A percentile compares a stretch with the other conserved stretches of the same genome.
These are phyloP conservation scores for Tupiocoris notatus DNA, from an alignment of 2,888 invertebrate genomes.

Conservation along the genomic window DNA sequence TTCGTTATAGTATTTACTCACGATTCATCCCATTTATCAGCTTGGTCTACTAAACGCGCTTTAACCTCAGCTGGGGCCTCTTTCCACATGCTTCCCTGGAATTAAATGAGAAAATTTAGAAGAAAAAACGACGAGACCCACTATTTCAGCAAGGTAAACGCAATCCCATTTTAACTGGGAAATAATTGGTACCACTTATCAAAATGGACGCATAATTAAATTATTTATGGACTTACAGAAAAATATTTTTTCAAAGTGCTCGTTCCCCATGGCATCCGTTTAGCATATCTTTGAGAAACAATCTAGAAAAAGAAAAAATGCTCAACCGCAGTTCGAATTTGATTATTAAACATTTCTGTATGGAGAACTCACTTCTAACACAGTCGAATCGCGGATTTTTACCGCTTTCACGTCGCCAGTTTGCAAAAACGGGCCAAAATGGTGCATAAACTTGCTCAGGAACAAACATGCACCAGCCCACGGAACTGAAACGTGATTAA, in stretches of 20 bases:
- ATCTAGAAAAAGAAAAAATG: conserved; percentile 6
- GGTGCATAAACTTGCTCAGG: conserved; percentile 66
- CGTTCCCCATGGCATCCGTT: conserved; percentile 4
- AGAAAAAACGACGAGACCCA: conserved; percentile 50
- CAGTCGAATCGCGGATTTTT: conserved; percentile 23
- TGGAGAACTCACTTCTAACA: conserved; percentile 19
- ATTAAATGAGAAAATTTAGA: conserved; percentile 53
- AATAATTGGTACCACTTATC: too few species aligned
- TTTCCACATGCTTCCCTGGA: conserved; percentile 41
- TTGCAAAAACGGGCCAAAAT: conserved; percentile 66
- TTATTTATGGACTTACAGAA: conserved; percentile 31
- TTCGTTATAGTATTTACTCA: conserved; percentile 11
- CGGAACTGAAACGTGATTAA: conserved; percentile 59
- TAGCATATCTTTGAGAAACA: conserved; percentile 1
- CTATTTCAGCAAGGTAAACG: background rate
- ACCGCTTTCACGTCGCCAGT: conserved; percentile 22
- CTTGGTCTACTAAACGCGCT: conserved; percentile 13
- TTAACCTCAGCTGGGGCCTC: conserved; percentile 10
- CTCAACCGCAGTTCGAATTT: background rate
- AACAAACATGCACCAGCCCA: conserved; percentile 70
- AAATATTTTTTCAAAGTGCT: conserved; percentile 25
- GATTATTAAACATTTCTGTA: too few species aligned
- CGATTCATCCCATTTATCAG: conserved; percentile 29
- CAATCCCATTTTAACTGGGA: too few species aligned
- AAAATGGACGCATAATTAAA: too few species aligned